These are phyloP conservation scores for Vireo griseus DNA, from an alignment of 2,797 vertebrate species.

Conservation along the genomic window DNA sequence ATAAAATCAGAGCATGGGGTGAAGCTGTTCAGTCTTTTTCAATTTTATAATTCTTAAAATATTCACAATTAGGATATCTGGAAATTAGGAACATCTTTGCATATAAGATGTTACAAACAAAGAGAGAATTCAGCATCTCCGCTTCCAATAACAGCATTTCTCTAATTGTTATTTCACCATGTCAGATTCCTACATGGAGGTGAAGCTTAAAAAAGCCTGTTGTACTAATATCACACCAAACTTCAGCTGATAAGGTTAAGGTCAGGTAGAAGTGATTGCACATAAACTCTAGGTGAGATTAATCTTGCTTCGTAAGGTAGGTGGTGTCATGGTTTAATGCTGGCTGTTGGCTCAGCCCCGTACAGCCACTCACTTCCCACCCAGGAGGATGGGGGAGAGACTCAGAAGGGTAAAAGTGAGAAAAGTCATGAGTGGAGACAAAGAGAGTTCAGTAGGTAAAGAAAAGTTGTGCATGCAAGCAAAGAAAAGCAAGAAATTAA, in stretches of 20 bases:
- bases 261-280: neutral
- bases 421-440: neutral
- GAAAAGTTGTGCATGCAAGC: neutral
- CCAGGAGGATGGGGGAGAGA: neutral
- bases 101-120: neutral
- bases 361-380: fast-evolving
- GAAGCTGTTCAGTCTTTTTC: neutral
- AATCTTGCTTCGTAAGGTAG: neutral
- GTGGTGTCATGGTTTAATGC: neutral
- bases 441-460: neutral
- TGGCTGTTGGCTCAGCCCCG: neutral
- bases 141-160: neutral
- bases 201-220: neutral
- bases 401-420: neutral
- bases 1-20: neutral
- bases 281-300: neutral
- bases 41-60: neutral
- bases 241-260: neutral
- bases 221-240: neutral
- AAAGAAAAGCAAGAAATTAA: neutral
- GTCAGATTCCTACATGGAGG: neutral
- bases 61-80: neutral
- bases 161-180: neutral
- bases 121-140: neutral
- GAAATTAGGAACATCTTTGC: neutral